Evolutionary conservation across 2,888 invertebrate species (phyloP), one percentile per base, ranked within the genome.

Genomic region (Epinotia ramella): DNA sequence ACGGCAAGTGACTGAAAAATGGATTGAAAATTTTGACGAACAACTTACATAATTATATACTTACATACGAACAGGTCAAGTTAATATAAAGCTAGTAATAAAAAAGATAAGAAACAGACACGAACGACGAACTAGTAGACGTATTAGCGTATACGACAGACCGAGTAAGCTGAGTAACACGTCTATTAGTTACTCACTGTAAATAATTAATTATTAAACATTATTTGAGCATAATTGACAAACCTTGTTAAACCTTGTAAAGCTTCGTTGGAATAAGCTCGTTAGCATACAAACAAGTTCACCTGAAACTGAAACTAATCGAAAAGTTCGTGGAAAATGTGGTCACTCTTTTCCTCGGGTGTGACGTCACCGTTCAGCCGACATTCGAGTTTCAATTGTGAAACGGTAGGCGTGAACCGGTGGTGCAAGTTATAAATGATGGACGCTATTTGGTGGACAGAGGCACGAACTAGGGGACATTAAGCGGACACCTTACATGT

Each of bases 291-390:
- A 57, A 66, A 70, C 53, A 65, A 65, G 65, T 70, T 71, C 70
- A 24, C 65, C 28, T 70, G 59, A 49, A 75, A 64, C 57, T 20
- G 70, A 67, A 73, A 66, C 66, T 73, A 69, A 75, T 75, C 70
- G 75, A 75, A 66, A 83, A 78, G 57, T 70, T 73, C 78, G 76
- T 74, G 77, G 78, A 77, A 77, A 77, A 73, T 44, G 65, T 28
- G 74, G 85, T 84, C 85, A 84, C 81, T 70, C 78, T 73, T 78
- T 73, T 77, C 73, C 68, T 70, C 70, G 74, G 67, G 40, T 53
- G 79, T 82, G 83, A 84, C 68, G 75, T 75, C 71, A 75, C 80
- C 59, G 2, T 57, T 60, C n/a, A 40, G 40, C 18, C 49, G 59
- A 46, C 65, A 65, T 73, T 40, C n/a, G 24, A 56, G 33, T 53